Evolutionary conservation across 2,113 vertebrate genomes (phyloP).

Genomic region (Ovis aries): ARS-UI_Ramb_v3.0 NC_056069.1:62946001-62946500

Average conservation of each 20-base stretch:
- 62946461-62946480: neutral
- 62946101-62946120: neutral
- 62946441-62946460: neutral
- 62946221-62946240: neutral
- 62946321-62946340: neutral
- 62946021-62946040: neutral
- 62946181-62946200: neutral
- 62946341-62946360: neutral
- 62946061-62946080: neutral
- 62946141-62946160: neutral
- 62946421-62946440: neutral
- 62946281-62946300: neutral
- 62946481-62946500: neutral
- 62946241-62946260: neutral
- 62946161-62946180: neutral
- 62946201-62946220: neutral
- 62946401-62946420: neutral
- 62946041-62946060: neutral
- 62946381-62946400: neutral
- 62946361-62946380: accelerated
- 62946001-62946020: neutral
- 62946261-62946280: neutral
- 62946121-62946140: neutral
- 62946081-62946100: neutral
- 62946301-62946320: neutral